Base-by-base conservation (phyloP, 1,140 invertebrate species). In the Platyscapa corneri region DNA sequence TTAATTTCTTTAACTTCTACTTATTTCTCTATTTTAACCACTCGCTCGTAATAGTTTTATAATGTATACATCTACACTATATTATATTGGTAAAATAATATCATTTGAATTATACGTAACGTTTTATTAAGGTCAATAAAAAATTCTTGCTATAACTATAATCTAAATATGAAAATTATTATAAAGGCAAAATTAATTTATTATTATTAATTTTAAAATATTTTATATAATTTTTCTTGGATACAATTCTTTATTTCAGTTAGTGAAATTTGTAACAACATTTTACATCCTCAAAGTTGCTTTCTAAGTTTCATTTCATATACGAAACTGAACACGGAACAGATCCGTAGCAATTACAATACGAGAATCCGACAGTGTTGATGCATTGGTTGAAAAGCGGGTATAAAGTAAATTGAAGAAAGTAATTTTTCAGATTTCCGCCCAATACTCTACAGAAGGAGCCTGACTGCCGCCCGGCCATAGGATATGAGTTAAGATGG, bases 391-490 rank as follows among this genome's bases (percentile, higher is more conserved):
- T 72, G 8, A 81, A 37, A 72, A 46, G 53, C 60, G 60, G 42
- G 83, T 81, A 74, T 16, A 42, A 34, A 60, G 81, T 67, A 89
- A 88, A 88, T 88, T 70, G 75, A 84, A 88, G 88, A 89, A 88
- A 87, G 86, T 85, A 89, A 89, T 90, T 89, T 90, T 89, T 90
- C 87, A 88, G 86, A 89, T 88, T 90, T 88, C 87, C 87, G 88
- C 64, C 42, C 67, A 39, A 83, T 34, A 74, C 37, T 74, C 20
- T 2, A 60, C 79, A 77, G 74, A 77, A 84, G 30, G 53, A 84
- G 10, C 37, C 23, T 80, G 81, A 78, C 75, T 87, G 84, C 75
- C 82, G 82, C 67, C 70, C 74, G 82, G 49, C 78, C n/a, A 72
- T 81, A 88, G 87, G 87, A 90, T 90, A 89, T 88, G 87, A 89